These are phyloP conservation scores for Crypturellus tataupa DNA, from an alignment of 2,797 vertebrate genomes.

Conservation along the genomic window DNA sequence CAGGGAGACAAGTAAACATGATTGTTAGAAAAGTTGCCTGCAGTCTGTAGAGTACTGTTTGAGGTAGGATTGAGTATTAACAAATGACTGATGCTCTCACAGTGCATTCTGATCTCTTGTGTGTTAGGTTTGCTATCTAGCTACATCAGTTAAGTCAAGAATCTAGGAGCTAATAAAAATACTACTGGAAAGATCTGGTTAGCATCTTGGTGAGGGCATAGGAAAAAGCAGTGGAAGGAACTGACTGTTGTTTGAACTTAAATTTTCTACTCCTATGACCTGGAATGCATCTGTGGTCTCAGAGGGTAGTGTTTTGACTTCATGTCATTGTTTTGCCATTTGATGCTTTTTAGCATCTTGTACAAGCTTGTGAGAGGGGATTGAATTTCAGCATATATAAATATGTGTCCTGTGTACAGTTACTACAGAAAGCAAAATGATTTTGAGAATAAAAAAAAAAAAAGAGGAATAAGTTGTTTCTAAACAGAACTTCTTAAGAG, in stretches of 20 bases:
- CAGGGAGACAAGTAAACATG: neutral
- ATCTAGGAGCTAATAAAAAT: neutral
- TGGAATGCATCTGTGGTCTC: neutral
- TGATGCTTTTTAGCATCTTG: neutral
- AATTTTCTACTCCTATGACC: neutral
- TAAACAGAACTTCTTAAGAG: neutral
- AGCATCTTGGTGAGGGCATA: neutral
- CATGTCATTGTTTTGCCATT: neutral
- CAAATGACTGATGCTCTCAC: neutral
- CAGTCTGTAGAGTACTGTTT: neutral
- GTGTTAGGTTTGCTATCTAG: neutral
- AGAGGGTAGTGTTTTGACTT: neutral
- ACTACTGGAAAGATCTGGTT: neutral
- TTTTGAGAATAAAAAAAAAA: neutral
- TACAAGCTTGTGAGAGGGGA: constrained; percentile 4
- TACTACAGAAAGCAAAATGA: neutral
- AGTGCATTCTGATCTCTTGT: fast-evolving
- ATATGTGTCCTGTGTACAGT: neutral
- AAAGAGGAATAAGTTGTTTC: neutral
- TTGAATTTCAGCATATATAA: neutral
- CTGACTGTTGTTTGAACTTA: neutral
- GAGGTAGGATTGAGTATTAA: neutral
- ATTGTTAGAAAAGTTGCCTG: neutral
- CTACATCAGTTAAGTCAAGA: neutral
- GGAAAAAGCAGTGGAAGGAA: neutral